Evolutionary conservation across 2,113 vertebrate species (phyloP), one percentile per base, ranked within the genome.

Genomic region (Sapayoa aenigma): DNA sequence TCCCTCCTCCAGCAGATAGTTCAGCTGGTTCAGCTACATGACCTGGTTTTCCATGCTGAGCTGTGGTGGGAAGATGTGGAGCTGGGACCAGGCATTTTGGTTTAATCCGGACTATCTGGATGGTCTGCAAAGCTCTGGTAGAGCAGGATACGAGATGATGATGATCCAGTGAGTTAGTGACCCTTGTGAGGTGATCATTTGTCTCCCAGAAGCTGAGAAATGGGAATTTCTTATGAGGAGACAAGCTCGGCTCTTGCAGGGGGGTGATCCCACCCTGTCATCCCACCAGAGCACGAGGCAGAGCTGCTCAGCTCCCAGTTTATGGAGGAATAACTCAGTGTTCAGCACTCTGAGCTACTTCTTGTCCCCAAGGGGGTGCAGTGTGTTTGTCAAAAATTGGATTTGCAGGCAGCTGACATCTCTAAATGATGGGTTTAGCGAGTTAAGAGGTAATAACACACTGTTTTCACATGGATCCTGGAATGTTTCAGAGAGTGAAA

Each of bases 291-390:
- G 68, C 83, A 58, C 19, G 14, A 37, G 94, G 91, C 91, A 58
- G 50, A 44, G 44, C 67, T 5, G 17, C 52, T 42, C 67, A 12
- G 67, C 58, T 27, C 85, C 58, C 30, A 7, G 47, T 72, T 73
- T 52, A 2, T 17, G 2, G 37, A 23, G 50, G 46, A 78, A 7
- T 0, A 12, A 41, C 49, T 52, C 12, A 2, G 62, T 7, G 1
- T 23, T 17, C 53, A 20, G 31, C 72, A 9, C 4, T 11, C 60
- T 39, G 20, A 2, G 35, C 41, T 22, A 39, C 82, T 83, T 59
- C 78, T 86, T 11, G 12, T 90, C 90, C 88, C 95, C 92, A 86
- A 56, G 90, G 75, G 82, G 83, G 65, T 96, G 92, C 85, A 74
- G 31, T 37, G 2, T 19, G 50, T 84, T 88, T 63, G 42, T 74